Evolutionary conservation across 2,888 invertebrate species (phyloP), one percentile per base, ranked within the genome.

Genomic region (Amphiduros pacificus): DNA sequence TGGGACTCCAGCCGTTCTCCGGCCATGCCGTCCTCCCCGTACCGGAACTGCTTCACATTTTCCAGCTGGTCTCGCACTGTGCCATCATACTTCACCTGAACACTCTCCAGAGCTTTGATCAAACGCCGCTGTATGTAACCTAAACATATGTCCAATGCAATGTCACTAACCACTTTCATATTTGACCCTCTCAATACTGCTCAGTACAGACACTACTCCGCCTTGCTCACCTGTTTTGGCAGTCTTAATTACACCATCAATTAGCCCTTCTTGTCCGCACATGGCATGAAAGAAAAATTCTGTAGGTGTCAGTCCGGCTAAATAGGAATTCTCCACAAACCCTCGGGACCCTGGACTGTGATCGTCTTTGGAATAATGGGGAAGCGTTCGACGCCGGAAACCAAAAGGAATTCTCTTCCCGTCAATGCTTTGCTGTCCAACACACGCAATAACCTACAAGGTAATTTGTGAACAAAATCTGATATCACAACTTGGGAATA

Each of bases 241-340:
- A 62, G 99, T 99, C 84, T 99, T 99, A 66, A 99, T 99, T 81
- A 99, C 99, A 65, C 99, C 99, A 94, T 99, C 99, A 82, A 99
- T 99, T 73, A 99, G 90, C 91, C 99, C 99, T 86, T 99, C 99
- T 84, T 99, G 90, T 85, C 99, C 99, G 82, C 99, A 99, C 99
- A 99, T 99, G 78, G 99, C 98, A 87, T 99, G 99, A 84, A 99
- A 99, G 86, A 93, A 99, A 83, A 99, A 99, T 81, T 99, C 99
- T 0, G 98, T 94, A 0, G 99, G 98, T 0, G 99, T 99, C 77
- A 99, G 84, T 62, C 99, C 99, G 81, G 99, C 98, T 75, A 99
- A 91, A 83, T 99, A 99, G 0, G 98, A 99, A 83, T 99, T 99
- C 85, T 99, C 99, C 65, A 99, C 99, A 85, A 99, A 99, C 59